Base-by-base conservation (phyloP, 1,140 invertebrate species). In the Linepithema humile region DNA sequence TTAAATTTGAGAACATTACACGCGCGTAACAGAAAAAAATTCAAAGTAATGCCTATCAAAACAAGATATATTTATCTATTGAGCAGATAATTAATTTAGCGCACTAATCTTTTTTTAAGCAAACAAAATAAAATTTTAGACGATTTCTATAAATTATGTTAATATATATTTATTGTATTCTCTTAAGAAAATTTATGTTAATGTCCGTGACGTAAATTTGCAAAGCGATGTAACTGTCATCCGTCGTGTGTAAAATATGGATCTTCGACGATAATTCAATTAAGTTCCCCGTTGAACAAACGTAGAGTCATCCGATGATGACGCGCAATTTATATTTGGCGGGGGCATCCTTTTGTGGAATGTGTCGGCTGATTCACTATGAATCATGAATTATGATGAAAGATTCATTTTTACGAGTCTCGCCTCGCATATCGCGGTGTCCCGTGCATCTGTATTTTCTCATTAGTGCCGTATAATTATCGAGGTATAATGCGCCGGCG, bases 391-490 rank as follows among this genome's bases (percentile, higher is more conserved):
- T 82, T 15, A n/a, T 15, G 40, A 50, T 74, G 40, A 82, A 82
- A 74, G 55, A 83, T 83, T 59, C 69, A 74, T 59, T 74, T 82
- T 80, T 80, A 80, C 35, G 45, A 29, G 35, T 40, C 64, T 53
- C 35, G 48, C 12, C 17, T 40, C 1, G 26, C 38, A 23, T 26
- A 29, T 73, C 55, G 26, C 53, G 15, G 17, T 20, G 6, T 10
- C 77, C n/a, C 57, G 15, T 23, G 43, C 43, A 9, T 82, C 55
- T 83, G n/a, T 57, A 57, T 65, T 64, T 83, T 83, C 78, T 77
- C 64, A 86, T 87, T 70, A 86, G 48, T 10, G 48, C 23, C 53
- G 45, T 45, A 32, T 77, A 86, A 87, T 87, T 72, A 86, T 53
- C 12, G 29, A 50, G 29, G 59, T 50, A 50, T 70, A 77, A 60